Conservation (phyloP, 2,113 vertebrate genomes). For the Sturnus vulgaris region DNA sequence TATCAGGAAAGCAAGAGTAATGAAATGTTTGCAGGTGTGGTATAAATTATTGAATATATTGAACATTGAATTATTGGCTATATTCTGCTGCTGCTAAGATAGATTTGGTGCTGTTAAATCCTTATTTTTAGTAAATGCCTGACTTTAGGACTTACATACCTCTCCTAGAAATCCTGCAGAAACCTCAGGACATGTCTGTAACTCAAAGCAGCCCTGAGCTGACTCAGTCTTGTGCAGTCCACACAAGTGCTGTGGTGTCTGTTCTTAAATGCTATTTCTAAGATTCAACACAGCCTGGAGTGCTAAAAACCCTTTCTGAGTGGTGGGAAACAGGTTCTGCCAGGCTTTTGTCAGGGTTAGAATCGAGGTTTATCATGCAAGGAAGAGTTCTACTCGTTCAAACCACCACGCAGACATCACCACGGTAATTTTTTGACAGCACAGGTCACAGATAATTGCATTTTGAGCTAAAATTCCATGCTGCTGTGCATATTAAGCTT, state of each 20-base stretch:
- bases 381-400: fast-evolving
- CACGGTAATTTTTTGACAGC: background rate
- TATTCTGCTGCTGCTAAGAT: background rate
- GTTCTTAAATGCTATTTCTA: background rate
- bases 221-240: background rate
- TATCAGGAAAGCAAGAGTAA: background rate
- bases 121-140: background rate
- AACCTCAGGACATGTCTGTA: background rate
- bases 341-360: background rate
- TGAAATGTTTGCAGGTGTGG: background rate
- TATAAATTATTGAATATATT: background rate
- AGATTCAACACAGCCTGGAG: fast-evolving
- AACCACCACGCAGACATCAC: fast-evolving
- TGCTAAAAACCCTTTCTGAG: background rate
- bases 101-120: background rate
- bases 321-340: background rate
- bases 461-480: background rate
- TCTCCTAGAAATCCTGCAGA: background rate
- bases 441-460: background rate
- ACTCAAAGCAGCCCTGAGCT: background rate
- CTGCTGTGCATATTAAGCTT: background rate
- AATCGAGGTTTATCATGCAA: background rate
- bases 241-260: background rate
- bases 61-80: too few species aligned
- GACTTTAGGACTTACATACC: background rate